phyloP scores from a whole-genome alignment of 2,113 vertebrate species.

The Puffinus mauretanicus region DNA sequence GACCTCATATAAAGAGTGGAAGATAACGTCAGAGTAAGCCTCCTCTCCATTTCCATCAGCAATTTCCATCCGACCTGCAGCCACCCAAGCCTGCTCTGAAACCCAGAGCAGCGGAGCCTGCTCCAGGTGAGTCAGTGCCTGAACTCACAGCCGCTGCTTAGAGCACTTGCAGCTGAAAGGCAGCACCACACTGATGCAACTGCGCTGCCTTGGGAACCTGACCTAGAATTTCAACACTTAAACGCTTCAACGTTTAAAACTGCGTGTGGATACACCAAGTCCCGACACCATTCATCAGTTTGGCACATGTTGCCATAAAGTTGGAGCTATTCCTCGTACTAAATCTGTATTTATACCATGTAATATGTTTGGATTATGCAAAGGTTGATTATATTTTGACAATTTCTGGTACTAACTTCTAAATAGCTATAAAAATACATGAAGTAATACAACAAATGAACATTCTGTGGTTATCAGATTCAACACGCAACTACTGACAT shows the following conservation, averaged over 20 bases:
- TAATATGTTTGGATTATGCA: not conserved
- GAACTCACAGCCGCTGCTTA: not conserved
- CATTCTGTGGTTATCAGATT: not conserved
- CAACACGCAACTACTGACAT: not conserved
- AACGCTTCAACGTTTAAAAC: not conserved
- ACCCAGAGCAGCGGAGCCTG: not conserved
- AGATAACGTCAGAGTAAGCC: not conserved
- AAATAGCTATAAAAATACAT: not conserved
- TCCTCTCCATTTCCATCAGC: not conserved
- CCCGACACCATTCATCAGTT: not conserved
- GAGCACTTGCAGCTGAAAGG: not conserved
- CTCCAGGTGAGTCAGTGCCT: not conserved
- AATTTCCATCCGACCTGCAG: not conserved
- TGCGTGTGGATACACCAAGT: fast-evolving
- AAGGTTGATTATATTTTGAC: not conserved
- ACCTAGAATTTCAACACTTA: not conserved
- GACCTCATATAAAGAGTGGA: not conserved
- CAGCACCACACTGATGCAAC: not conserved
- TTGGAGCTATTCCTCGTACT: not conserved
- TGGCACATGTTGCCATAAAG: not conserved
- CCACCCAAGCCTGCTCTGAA: not conserved
- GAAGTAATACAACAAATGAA: not conserved
- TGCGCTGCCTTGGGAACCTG: not conserved
- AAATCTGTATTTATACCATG: not conserved
- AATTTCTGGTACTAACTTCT: not conserved